phyloP scores from a whole-genome alignment of 2,888 invertebrate genomes.

The Drosophila heteroneura region DNA sequence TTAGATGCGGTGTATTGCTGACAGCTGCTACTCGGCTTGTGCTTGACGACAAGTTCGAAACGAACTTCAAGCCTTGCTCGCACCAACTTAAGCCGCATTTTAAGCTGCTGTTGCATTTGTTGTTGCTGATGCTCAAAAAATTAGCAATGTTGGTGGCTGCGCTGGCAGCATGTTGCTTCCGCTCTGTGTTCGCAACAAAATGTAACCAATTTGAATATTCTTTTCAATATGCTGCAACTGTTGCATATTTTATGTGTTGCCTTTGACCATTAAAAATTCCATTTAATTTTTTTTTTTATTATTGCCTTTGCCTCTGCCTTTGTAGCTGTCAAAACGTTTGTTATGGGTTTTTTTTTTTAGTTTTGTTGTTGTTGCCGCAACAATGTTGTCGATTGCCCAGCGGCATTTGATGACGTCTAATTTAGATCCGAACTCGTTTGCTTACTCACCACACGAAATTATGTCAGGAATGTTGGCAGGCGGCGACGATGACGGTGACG shows the following conservation, averaged over 20 bases:
- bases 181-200: conserved; percentile 40
- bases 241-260: conserved; percentile 53
- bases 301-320: background rate
- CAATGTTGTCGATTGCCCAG: conserved; percentile 38
- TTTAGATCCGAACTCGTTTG: conserved; percentile 76
- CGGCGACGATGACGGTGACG: conserved; percentile 21
- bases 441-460: conserved; percentile 79
- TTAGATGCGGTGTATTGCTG: background rate
- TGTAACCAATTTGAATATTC: conserved; percentile 24
- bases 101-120: conserved; percentile 24
- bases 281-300: conserved; percentile 20
- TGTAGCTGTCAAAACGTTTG: conserved; percentile 30
- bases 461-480: conserved; percentile 78
- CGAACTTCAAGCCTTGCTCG: conserved; percentile 52
- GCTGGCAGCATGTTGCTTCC: conserved; percentile 72
- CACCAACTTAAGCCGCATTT: conserved; percentile 48
- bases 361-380: conserved; percentile 34
- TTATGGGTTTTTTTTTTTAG: conserved; percentile 23
- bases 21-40: background rate
- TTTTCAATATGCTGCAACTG: conserved; percentile 28
- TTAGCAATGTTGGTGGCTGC: conserved; percentile 51
- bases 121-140: conserved; percentile 34
- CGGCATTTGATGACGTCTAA: conserved; percentile 75
- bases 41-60: conserved; percentile 49
- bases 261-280: conserved; percentile 59